Evolutionary conservation across 1,140 invertebrate genomes (phyloP), one percentile per base, ranked within the genome.

Genomic region (Drosophila guanche): DNA sequence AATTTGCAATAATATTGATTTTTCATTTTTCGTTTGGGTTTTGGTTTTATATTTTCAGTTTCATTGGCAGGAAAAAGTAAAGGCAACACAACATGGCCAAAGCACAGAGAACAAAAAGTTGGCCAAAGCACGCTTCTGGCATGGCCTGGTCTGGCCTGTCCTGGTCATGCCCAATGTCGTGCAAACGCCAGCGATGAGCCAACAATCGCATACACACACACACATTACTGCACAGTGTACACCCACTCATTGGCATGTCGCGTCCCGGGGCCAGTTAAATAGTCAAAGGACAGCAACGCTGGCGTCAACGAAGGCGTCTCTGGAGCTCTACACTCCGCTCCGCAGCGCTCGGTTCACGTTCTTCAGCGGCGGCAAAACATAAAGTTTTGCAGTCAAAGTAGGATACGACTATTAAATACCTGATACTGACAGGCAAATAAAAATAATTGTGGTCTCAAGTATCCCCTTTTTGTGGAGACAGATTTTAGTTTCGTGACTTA

Each of bases 1-100:
- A 81, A 85, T 86, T 73, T 86, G 81, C 81, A 85, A 81, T 81
- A 60, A 75, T 85, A 85, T 85, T 85, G 81, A 85, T 85, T 85
- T 85, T 85, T 86, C 81, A 80, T 80, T 86, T 71, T 58, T 47
- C 65, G 51, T 29, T 40, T 48, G 65, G 50, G 48, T 37, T 67
- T 68, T 68, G 62, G 50, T 68, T 68, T 68, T 68, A 67, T 63
- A 77, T 78, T 78, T 71, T 78, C 50, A 45, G 60, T 86, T 81
- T 81, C 61, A 86, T 77, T 85, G 81, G 73, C 77, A 81, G 73
- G 72, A 69, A 85, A 80, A 78, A 76, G 69, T 79, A 72, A 68
- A 63, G 41, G 45, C 68, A 62, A 43, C 27, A 45, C 45, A 63
- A 20, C 25, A 33, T 65, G 54, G 58, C 60, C 75, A 84, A 85